Conservation (phyloP, 1,140 invertebrate genomes). For the Catajapyx aquilonaris region DNA sequence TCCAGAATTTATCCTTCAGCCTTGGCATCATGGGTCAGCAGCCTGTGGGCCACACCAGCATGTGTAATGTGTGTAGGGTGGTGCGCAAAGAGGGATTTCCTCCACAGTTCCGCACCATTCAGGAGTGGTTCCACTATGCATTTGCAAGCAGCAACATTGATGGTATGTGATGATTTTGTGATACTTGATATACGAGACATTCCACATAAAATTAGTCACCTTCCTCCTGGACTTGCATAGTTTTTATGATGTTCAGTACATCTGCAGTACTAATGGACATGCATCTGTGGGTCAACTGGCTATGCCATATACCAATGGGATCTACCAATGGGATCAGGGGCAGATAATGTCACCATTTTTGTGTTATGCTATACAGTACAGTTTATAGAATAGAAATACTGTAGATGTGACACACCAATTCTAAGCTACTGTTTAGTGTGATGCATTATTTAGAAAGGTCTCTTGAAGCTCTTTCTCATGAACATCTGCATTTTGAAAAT, state of each 20-base stretch:
- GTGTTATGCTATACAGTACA: too few relatives aligned
- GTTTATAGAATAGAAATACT: too few relatives aligned
- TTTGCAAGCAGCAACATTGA: constrained; percentile 84
- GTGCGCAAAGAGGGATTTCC: constrained; percentile 79
- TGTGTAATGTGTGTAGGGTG: constrained; percentile 81
- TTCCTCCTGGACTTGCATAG: too few relatives aligned
- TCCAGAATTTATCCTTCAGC: constrained; percentile 71
- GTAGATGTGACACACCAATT: too few relatives aligned
- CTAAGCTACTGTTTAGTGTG: too few relatives aligned
- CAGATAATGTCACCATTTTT: too few relatives aligned
- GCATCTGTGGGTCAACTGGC: too few relatives aligned
- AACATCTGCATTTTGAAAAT: too few relatives aligned
- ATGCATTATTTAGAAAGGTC: too few relatives aligned
- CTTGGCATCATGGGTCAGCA: constrained; percentile 46
- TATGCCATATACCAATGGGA: neutral
- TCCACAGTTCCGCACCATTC: constrained; percentile 77
- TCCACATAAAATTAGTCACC: constrained; percentile 3
- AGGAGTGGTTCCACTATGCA: constrained; percentile 94
- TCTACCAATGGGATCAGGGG: too few relatives aligned
- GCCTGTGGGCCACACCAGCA: constrained; percentile 53
- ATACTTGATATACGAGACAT: neutral
- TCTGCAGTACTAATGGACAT: neutral
- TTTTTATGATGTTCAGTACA: too few relatives aligned
- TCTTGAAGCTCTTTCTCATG: too few relatives aligned
- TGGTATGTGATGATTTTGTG: constrained; percentile 39